These are phyloP conservation scores for Cetoscarus ocellatus DNA, from an alignment of 2,797 vertebrate genomes.

Conservation along the genomic window DNA sequence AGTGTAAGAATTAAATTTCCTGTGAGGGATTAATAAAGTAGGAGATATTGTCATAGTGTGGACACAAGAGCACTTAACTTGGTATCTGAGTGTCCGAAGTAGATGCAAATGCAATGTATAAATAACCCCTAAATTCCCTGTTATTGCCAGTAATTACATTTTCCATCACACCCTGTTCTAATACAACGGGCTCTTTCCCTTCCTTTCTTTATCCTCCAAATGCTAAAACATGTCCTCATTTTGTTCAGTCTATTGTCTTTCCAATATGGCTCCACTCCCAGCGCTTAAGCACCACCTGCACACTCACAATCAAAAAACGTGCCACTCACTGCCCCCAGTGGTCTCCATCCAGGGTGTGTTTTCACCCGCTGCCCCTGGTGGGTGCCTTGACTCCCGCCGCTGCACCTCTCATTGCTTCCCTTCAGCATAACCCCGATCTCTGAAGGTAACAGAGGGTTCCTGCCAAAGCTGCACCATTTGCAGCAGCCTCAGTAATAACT, in stretches of 20 bases:
- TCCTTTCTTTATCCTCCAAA: slow-evolving; percentile 54
- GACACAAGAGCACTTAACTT: no score
- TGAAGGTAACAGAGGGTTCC: slow-evolving; percentile 36
- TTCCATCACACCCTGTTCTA: slow-evolving; percentile 49
- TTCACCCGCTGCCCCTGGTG: slow-evolving; percentile 42
- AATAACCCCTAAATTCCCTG: slow-evolving; percentile 49
- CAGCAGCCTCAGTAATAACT: slow-evolving; percentile 65
- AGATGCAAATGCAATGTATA: neutral
- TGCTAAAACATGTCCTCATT: slow-evolving; percentile 62
- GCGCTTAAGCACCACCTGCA: slow-evolving; percentile 65
- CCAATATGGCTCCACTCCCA: slow-evolving; percentile 56
- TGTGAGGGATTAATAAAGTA: no score
- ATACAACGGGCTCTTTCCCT: slow-evolving; percentile 49
- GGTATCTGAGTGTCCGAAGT: no score
- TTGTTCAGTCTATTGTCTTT: slow-evolving; percentile 62
- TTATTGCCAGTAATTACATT: slow-evolving; percentile 63
- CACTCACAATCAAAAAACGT: slow-evolving; percentile 39
- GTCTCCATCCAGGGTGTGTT: slow-evolving; percentile 43
- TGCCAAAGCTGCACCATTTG: slow-evolving; percentile 63
- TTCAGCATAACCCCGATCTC: slow-evolving; percentile 58
- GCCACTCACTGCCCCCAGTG: slow-evolving; percentile 43
- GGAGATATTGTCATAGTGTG: no score
- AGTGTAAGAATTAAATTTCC: no score
- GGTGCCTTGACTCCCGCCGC: slow-evolving; percentile 34
- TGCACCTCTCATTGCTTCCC: slow-evolving; percentile 46